Conservation (phyloP, 2,888 invertebrate genomes). For the Diarsia mendica region DNA sequence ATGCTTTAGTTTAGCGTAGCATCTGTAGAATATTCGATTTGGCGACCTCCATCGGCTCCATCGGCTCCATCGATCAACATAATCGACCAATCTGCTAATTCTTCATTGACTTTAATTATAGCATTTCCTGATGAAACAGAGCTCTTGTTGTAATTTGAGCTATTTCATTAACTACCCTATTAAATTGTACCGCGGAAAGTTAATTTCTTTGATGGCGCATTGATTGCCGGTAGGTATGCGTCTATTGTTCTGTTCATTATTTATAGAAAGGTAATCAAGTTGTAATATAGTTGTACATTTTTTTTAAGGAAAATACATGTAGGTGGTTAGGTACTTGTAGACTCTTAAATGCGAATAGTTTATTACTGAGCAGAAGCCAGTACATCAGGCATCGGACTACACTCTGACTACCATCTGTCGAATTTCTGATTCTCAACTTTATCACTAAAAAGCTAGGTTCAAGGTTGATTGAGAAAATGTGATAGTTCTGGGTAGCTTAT, state of each 20-base stretch:
- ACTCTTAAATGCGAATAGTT: too few relatives aligned
- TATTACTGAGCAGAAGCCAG: too few relatives aligned
- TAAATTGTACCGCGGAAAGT: conserved; percentile 64
- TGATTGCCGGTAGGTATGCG: conserved; percentile 73
- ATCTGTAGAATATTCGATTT: background rate
- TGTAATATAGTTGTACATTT: conserved; percentile 15
- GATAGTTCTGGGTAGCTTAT: too few relatives aligned
- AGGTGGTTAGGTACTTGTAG: background rate
- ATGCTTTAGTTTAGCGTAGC: background rate
- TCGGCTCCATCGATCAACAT: background rate
- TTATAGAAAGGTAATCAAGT: conserved; percentile 43
- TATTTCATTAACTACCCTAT: conserved; percentile 41
- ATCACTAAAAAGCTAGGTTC: too few relatives aligned
- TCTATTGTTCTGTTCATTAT: conserved; percentile 71
- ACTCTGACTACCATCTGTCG: too few relatives aligned
- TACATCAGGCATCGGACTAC: too few relatives aligned
- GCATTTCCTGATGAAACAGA: background rate
- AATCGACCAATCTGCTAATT: background rate
- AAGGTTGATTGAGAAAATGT: too few relatives aligned
- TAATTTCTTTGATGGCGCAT: conserved; percentile 74
- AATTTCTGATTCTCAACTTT: too few relatives aligned
- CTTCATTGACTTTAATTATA: background rate
- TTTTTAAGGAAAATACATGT: conserved; percentile 13
- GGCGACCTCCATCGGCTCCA: background rate
- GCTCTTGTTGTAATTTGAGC: conserved; percentile 24